These are phyloP conservation scores for Sebastes steindachneri DNA, from an alignment of 2,797 vertebrate species.

Conservation along the genomic window DNA sequence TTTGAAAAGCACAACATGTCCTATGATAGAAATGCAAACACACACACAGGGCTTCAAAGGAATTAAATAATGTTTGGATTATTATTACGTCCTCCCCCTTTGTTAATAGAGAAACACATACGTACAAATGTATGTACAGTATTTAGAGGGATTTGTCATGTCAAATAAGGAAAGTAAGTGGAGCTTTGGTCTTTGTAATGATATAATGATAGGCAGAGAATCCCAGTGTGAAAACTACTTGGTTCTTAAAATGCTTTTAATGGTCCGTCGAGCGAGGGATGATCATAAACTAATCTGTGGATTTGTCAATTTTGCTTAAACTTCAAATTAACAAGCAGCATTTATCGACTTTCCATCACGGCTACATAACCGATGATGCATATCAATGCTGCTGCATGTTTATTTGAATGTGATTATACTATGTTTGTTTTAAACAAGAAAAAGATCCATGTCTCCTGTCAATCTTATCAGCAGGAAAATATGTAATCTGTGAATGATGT, in stretches of 20 bases:
- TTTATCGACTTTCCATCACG: neutral
- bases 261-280: neutral
- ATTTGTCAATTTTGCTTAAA: slow-evolving; percentile 11
- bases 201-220: neutral
- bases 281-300: neutral
- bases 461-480: neutral
- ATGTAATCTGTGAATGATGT: slow-evolving; percentile 26
- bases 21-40: neutral
- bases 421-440: neutral
- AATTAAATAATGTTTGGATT: slow-evolving; percentile 2
- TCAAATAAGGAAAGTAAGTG: neutral
- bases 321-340: neutral
- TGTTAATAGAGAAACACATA: neutral
- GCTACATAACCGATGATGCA: neutral
- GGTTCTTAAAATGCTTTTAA: neutral
- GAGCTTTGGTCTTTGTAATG: neutral
- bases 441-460: neutral
- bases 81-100: neutral
- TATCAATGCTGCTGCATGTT: neutral
- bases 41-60: slow-evolving; percentile 8
- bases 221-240: neutral
- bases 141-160: neutral
- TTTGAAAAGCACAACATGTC: neutral
- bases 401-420: neutral
- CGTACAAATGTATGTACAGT: neutral